These are phyloP conservation scores for Hypotaenidia philippensis DNA, from an alignment of 2,797 vertebrate genomes.

Conservation along the genomic window DNA sequence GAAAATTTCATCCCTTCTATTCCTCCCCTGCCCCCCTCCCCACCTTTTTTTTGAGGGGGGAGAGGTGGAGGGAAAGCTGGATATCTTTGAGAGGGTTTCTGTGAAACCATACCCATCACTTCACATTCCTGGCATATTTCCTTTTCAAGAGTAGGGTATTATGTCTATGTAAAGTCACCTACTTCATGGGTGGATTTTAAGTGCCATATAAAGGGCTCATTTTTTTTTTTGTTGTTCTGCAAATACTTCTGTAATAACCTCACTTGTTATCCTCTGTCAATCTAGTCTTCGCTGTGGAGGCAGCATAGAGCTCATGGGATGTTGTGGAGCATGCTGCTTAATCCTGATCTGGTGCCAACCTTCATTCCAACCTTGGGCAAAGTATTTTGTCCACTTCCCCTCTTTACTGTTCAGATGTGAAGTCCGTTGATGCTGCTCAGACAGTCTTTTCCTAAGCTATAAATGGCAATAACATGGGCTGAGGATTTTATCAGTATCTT, in stretches of 20 bases:
- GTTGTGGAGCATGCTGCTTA: not conserved
- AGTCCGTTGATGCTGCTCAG: not conserved
- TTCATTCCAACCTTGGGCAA: not conserved
- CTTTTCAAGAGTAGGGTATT: not conserved
- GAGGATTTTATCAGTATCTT: not conserved
- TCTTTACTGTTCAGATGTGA: not conserved
- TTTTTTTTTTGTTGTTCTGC: not conserved
- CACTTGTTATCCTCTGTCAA: not conserved
- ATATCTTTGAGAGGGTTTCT: constrained; percentile 6
- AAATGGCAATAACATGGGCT: fast-evolving
- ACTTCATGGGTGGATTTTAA: not conserved
- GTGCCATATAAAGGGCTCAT: not conserved
- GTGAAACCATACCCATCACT: not conserved
- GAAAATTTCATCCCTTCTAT: not conserved
- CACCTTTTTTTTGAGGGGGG: no score
- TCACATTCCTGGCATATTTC: constrained; percentile 30
- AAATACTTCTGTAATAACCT: not conserved
- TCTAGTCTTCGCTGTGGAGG: not conserved
- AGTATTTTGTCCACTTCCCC: not conserved
- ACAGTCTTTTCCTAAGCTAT: not conserved
- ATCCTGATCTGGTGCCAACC: not conserved
- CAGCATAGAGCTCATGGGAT: not conserved
- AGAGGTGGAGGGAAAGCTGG: not conserved
- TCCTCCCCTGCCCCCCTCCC: not conserved
- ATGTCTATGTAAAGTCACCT: not conserved